Percentiles rank a stretch among this genome's conserved stretches.
phyloP scores from a whole-genome alignment of 1,140 invertebrate species.

The Heterodera carotae region DNA sequence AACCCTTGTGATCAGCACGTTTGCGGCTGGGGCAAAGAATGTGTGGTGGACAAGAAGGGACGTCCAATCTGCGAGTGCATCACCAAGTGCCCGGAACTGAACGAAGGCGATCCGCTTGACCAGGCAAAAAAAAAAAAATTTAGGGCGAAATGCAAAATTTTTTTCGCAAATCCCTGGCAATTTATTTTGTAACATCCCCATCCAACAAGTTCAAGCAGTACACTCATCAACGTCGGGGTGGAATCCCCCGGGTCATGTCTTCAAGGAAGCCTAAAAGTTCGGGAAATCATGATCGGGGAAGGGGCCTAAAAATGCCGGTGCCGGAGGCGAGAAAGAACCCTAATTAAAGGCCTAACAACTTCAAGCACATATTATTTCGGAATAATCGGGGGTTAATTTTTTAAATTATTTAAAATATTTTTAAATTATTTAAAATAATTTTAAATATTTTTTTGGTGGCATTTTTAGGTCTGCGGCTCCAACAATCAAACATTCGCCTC shows the following conservation, averaged over 20 bases:
- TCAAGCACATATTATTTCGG: too few species aligned
- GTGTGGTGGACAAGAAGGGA: slow-evolving; percentile 74
- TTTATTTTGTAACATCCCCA: too few species aligned
- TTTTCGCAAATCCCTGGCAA: not conserved
- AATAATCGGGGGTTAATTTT: not conserved
- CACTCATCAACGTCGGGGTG: too few species aligned
- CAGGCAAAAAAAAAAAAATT: slow-evolving; percentile 37
- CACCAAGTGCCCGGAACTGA: slow-evolving; percentile 74
- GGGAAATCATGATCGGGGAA: too few species aligned
- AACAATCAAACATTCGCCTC: slow-evolving; percentile 88
- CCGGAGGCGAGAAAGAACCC: too few species aligned
- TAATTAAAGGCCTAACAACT: too few species aligned
- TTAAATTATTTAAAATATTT: not conserved
- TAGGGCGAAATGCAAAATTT: not conserved
- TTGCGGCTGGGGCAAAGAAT: slow-evolving; percentile 85
- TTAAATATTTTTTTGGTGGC: too few species aligned
- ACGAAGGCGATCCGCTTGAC: slow-evolving; percentile 58
- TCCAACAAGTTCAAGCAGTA: not conserved
- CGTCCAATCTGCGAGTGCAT: slow-evolving; percentile 83
- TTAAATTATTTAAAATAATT: not conserved
- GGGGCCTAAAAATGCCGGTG: too few species aligned
- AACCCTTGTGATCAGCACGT: slow-evolving; percentile 81
- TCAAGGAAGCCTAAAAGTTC: too few species aligned
- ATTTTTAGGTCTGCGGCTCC: slow-evolving; percentile 81
- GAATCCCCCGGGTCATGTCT: too few species aligned